Percentiles rank a stretch among this genome's conserved stretches.
Conservation (phyloP, 2,113 vertebrate species). For the Agelaius phoeniceus region DNA sequence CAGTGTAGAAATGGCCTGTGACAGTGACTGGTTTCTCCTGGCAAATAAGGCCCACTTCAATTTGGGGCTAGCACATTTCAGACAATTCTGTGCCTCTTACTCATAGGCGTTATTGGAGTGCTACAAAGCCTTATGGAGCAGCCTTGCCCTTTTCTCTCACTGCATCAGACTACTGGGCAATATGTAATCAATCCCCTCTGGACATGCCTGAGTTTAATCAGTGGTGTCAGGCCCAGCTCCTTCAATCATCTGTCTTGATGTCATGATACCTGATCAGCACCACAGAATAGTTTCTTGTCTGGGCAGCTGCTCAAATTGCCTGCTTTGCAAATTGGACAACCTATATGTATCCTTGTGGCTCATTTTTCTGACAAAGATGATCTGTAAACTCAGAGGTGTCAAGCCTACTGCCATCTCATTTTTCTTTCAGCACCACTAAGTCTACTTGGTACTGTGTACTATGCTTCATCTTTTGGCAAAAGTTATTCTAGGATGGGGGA, state of each 20-base stretch:
- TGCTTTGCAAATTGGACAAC: neutral
- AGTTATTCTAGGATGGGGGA: neutral
- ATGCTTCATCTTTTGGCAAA: neutral
- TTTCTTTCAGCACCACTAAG: neutral
- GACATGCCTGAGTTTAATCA: neutral
- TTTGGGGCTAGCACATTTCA: neutral
- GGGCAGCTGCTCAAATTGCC: neutral
- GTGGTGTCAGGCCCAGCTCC: neutral
- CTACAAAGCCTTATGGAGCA: neutral
- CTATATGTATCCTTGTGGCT: neutral
- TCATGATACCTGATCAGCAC: neutral
- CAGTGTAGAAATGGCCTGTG: neutral
- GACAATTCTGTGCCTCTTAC: neutral
- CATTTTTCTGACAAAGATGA: neutral
- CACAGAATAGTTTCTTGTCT: neutral
- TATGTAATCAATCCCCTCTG: neutral
- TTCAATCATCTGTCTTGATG: neutral
- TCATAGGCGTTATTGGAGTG: fast-evolving
- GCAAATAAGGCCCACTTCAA: neutral
- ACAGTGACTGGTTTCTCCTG: neutral
- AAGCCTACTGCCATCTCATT: neutral
- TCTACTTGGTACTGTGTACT: neutral
- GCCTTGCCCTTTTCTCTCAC: neutral
- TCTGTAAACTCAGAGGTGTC: neutral
- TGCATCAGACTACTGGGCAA: neutral